A percentile compares a stretch with the other conserved stretches of the same genome.
phyloP scores from a whole-genome alignment of 2,888 invertebrate species.

The Trichopoda pennipes region DNA sequence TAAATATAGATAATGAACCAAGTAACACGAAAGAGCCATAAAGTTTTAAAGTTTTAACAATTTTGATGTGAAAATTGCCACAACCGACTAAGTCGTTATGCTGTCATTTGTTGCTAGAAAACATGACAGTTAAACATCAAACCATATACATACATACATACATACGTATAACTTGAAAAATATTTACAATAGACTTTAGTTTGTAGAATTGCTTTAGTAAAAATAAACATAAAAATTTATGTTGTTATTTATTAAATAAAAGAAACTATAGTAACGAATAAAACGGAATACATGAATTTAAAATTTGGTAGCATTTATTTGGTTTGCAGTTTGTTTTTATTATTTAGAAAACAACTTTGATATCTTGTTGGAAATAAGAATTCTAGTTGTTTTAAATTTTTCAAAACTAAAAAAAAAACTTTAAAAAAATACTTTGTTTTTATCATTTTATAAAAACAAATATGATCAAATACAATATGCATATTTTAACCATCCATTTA shows the following conservation, averaged over 20 bases:
- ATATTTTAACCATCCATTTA: no score
- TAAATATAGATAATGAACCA: conserved; percentile 8
- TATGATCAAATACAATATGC: no score
- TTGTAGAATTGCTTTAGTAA: conserved; percentile 17
- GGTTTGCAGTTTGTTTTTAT: conserved; percentile 9
- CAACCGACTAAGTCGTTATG: conserved; percentile 58
- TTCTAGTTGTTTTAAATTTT: not conserved
- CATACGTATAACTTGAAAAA: conserved; percentile 20
- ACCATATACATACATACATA: no score
- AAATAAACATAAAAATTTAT: conserved; percentile 35
- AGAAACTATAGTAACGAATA: not conserved
- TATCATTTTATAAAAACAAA: no score
- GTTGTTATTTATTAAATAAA: conserved; percentile 35
- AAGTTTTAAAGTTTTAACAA: conserved; percentile 36
- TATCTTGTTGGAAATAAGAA: conserved; percentile 5
- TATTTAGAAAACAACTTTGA: not conserved
- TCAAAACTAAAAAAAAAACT: no score
- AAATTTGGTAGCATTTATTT: not conserved
- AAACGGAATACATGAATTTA: conserved; percentile 51
- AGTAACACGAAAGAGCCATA: conserved; percentile 20
- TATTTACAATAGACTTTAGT: conserved; percentile 28
- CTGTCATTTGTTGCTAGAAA: conserved; percentile 60
- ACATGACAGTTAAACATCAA: conserved; percentile 67
- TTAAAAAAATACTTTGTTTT: no score
- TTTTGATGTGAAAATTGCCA: conserved; percentile 66